Percentiles rank a stretch among this genome's conserved stretches.
phyloP scores from a whole-genome alignment of 2,113 vertebrate species.

The Cavia aperea region DNA sequence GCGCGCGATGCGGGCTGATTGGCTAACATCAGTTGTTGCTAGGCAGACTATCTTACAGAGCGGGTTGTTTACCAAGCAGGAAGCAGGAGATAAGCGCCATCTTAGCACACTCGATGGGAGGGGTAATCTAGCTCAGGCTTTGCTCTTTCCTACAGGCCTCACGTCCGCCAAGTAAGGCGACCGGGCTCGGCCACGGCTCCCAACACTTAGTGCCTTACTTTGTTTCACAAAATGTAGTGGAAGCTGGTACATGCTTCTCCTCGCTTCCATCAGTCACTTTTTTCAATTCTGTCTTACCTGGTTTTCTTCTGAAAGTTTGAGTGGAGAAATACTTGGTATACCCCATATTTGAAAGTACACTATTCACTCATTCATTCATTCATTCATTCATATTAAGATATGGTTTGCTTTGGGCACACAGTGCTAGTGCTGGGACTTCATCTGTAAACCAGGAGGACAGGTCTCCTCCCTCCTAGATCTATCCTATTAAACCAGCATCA shows the following conservation, averaged over 20 bases:
- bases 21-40: too few relatives aligned
- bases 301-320: not conserved
- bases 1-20: too few relatives aligned
- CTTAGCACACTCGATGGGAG: too few relatives aligned
- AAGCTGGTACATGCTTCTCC: not conserved
- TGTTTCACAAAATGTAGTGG: not conserved
- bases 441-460: not conserved
- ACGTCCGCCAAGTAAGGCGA: too few relatives aligned
- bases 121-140: too few relatives aligned
- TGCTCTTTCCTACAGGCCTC: too few relatives aligned
- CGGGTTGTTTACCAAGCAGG: too few relatives aligned
- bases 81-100: too few relatives aligned
- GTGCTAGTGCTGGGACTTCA: not conserved
- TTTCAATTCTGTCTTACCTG: not conserved
- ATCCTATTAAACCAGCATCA: not conserved
- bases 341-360: not conserved
- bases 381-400: not conserved
- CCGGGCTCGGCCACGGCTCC: too few relatives aligned
- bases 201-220: not conserved
- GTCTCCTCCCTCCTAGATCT: not conserved
- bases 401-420: not conserved
- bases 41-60: too few relatives aligned
- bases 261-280: not conserved
- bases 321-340: not conserved
- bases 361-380: too few relatives aligned